Percentiles rank a stretch among this genome's conserved stretches.
These are phyloP conservation scores for Xestobium rufovillosum DNA, from an alignment of 2,888 invertebrate species.

Conservation along the genomic window DNA sequence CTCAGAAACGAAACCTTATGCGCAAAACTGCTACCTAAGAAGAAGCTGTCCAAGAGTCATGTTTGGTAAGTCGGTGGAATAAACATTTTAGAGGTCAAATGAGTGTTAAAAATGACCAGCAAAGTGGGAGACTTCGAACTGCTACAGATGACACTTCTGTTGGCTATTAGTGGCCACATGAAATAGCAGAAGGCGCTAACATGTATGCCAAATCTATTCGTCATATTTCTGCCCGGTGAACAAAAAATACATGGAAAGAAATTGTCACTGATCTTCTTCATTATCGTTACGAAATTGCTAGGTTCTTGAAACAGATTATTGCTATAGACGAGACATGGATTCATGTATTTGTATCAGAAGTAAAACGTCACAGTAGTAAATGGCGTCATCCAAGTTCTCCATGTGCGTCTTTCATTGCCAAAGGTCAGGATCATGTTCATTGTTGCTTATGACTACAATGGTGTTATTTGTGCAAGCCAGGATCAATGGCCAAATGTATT, in stretches of 20 bases:
- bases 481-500: too few species aligned
- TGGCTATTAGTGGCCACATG: slow-evolving; percentile 1
- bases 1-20: background rate
- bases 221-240: slow-evolving; percentile 1
- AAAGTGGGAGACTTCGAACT: slow-evolving; percentile 1
- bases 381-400: slow-evolving; percentile 2
- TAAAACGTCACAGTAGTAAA: slow-evolving; percentile 1
- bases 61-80: too few species aligned
- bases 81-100: slow-evolving; percentile 1
- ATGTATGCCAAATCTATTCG: background rate
- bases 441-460: too few species aligned
- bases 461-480: too few species aligned
- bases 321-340: too few species aligned
- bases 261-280: too few species aligned
- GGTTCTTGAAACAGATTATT: slow-evolving; percentile 1
- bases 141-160: background rate
- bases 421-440: too few species aligned
- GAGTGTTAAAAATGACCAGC: background rate
- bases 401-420: too few species aligned
- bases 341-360: too few species aligned
- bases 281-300: too few species aligned
- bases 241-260: slow-evolving; percentile 2
- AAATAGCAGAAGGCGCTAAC: slow-evolving; percentile 1
- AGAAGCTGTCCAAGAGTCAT: background rate
- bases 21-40: background rate